Evolutionary conservation across 2,797 vertebrate species (phyloP), one percentile per base, ranked within the genome.

Genomic region (Myiotriccus ornatus): DNA sequence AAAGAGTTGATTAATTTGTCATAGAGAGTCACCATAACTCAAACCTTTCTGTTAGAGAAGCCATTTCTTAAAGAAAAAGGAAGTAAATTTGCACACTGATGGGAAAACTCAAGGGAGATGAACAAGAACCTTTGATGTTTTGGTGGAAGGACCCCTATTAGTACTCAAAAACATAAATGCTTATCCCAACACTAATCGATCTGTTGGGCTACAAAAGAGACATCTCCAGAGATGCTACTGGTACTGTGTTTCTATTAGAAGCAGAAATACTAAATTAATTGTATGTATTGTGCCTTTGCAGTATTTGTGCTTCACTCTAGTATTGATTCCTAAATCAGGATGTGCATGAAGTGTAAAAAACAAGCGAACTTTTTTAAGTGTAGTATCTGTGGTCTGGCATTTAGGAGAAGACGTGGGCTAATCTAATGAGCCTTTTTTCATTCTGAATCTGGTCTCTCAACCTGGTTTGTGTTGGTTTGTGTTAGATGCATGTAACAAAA

Each of bases 341-440:
- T 41, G 8, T 30, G 7, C n/a, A 14, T 49, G 43, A 88, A 92
- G 56, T n/a, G 14, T 63, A 65, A 75, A 60, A 86, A 77, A 12
- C 18, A 73, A 19, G 6, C 8, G 32, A 69, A 56, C 9, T 11
- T 77, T 28, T 25, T 0, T 6, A 89, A 74, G 12, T 39, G 11
- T 57, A 28, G 2, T 44, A 21, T 65, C 19, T 69, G 43, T 2
- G 0, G 8, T 41, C 52, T 73, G 19, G 14, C 0, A 0, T 52
- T 69, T 62, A 71, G 67, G 41, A 64, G 35, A 70, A 62, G 35
- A 27, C 2, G 1, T n/a, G 27, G n/a, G 11, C 46, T 84, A 46
- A 52, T 39, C 23, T 78, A 6, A 7, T 60, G 22, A 56, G 25
- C 21, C 4, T 78, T 91, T 91, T 49, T 60, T 53, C 21, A 50